Percentiles rank a stretch among this genome's conserved stretches.
These are phyloP conservation scores for Campaea margaritaria DNA, from an alignment of 2,888 invertebrate genomes.

Conservation along the genomic window DNA sequence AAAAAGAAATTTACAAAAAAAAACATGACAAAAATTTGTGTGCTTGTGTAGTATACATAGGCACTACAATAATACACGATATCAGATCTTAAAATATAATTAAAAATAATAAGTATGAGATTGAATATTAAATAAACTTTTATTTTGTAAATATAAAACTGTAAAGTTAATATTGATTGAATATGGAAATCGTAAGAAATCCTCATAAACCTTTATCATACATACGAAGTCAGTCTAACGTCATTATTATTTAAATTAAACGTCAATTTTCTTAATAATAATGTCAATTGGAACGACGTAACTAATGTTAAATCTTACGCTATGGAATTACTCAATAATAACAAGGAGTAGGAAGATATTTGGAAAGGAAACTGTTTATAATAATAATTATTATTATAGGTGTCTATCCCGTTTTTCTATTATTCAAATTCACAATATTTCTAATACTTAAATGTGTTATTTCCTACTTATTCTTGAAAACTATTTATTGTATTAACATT, in stretches of 20 bases:
- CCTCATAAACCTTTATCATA: constrained; percentile 5
- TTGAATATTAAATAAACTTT: not conserved
- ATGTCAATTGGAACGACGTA: constrained; percentile 40
- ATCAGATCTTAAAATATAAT: too few species aligned
- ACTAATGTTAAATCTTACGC: constrained; percentile 39
- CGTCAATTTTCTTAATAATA: constrained; percentile 44
- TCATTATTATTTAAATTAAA: constrained; percentile 17
- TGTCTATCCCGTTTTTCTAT: constrained; percentile 70
- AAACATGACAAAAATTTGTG: too few species aligned
- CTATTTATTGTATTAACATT: constrained; percentile 57
- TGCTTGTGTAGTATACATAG: too few species aligned
- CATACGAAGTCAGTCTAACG: constrained; percentile 19
- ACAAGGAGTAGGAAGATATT: constrained; percentile 51
- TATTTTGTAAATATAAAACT: not conserved
- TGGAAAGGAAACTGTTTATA: constrained; percentile 49
- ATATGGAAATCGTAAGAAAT: too few species aligned
- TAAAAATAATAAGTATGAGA: too few species aligned
- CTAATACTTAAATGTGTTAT: constrained; percentile 49
- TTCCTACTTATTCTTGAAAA: constrained; percentile 41
- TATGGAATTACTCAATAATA: constrained; percentile 54
- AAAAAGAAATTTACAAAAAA: too few species aligned
- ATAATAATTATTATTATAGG: constrained; percentile 57
- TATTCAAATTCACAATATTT: constrained; percentile 65
- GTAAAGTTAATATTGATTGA: not conserved
- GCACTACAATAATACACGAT: too few species aligned